Conservation (phyloP, 2,797 vertebrate species). For the Chaetophractus vellerosus region DNA sequence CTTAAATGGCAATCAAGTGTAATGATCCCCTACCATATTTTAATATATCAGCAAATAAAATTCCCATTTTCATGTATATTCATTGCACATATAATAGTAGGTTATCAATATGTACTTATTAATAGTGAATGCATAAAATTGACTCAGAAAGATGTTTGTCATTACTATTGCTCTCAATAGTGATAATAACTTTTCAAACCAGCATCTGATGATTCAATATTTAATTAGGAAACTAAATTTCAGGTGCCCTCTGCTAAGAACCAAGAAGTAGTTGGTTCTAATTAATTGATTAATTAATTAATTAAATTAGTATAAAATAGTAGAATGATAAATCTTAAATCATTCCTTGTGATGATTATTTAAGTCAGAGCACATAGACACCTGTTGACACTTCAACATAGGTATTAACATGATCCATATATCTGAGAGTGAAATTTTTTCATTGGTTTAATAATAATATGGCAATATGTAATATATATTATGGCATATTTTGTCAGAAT, state of each 20-base stretch:
- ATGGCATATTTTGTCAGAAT: background rate
- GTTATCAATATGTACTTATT: background rate
- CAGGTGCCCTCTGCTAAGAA: background rate
- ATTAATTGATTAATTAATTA: constrained; percentile 18
- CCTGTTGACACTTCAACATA: background rate
- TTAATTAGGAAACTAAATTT: background rate
- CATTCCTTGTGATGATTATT: background rate
- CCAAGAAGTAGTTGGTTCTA: too few relatives aligned
- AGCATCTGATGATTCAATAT: background rate
- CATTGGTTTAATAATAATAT: background rate
- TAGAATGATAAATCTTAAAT: background rate
- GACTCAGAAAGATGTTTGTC: background rate
- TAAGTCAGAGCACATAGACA: background rate
- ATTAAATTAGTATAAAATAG: background rate
- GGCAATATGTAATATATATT: background rate
- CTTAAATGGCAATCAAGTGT: background rate
- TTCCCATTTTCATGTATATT: background rate
- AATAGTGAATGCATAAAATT: background rate
- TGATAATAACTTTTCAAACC: constrained; percentile 4
- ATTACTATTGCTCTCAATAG: background rate
- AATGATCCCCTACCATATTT: background rate
- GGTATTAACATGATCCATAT: background rate
- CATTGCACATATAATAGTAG: background rate
- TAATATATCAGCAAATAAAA: background rate
- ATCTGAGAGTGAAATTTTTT: background rate